Evolutionary conservation across 1,140 invertebrate genomes (phyloP), one percentile per base, ranked within the genome.

Genomic region (Globodera rostochiensis): DNA sequence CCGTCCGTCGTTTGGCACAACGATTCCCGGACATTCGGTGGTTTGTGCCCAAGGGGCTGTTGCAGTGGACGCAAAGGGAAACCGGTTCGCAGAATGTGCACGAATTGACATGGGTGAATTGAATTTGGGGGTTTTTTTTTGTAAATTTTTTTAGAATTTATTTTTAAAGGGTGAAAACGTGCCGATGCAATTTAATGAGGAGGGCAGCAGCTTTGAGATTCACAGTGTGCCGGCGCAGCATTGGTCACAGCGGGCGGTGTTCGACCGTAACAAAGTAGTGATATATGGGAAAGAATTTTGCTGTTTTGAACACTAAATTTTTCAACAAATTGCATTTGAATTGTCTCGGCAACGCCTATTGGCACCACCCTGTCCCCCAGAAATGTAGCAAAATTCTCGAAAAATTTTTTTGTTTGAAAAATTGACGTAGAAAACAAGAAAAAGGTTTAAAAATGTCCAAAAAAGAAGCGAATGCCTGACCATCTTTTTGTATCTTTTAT

Each of bases 191-290:
- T 47, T 47, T 1, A 47, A 84, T 8, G 67, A 66, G 25, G 36
- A 21, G 25, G 9, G 67, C n/a, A 19, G 78, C 13, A 86, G 81
- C 9, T 84, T 76, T 64, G 50, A 85, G 8, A 45, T 81, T 21
- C 81, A 53, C 67, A 80, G 86, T 46, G 75, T 87, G 45, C 85
- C 85, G 13, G 85, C 85, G n/a, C 85, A 86, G 66, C 85, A 86
- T 82, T 86, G 85, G 85, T 84, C 80, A 25, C 78, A 81, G 66
- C 60, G 85, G n/a, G 19, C 9, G n/a, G 1, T 81, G 21, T 75
- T 81, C 60, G 85, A 86, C 73, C 70, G 83, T 50, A 87, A 87
- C 60, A 84, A 69, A 82, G 82, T 83, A 47, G 1, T 36, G 36
- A 36, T 1, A 36, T 36, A 36, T 36, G 0, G 1, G 36, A 3